These are phyloP conservation scores for Phasia obesa DNA, from an alignment of 2,888 invertebrate species.

Conservation along the genomic window DNA sequence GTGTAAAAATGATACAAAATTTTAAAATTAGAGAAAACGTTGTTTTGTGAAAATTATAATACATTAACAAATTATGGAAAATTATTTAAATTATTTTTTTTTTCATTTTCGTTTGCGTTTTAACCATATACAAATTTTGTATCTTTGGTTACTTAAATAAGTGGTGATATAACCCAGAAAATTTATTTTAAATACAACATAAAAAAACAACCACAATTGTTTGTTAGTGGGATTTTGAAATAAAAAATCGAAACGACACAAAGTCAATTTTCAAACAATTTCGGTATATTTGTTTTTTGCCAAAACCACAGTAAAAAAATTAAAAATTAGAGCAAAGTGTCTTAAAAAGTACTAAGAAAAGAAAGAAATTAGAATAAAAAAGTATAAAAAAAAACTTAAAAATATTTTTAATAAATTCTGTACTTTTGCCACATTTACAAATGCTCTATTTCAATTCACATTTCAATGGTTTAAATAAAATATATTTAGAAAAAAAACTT, in stretches of 20 bases:
- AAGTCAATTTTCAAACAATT: slow-evolving; percentile 57
- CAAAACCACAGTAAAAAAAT: slow-evolving; percentile 48
- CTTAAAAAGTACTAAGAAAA: slow-evolving; percentile 41
- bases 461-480: slow-evolving; percentile 24
- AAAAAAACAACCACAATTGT: slow-evolving; percentile 41
- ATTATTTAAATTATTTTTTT: slow-evolving; percentile 3
- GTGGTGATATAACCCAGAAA: slow-evolving; percentile 71
- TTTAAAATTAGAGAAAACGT: slow-evolving; percentile 36
- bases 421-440: slow-evolving; percentile 22
- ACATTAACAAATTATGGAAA: slow-evolving; percentile 44
- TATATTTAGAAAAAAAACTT: slow-evolving; percentile 47
- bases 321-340: slow-evolving; percentile 6
- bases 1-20: slow-evolving; percentile 31
- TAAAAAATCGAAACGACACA: slow-evolving; percentile 50
- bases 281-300: slow-evolving; percentile 39
- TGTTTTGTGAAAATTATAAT: slow-evolving; percentile 31
- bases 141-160: slow-evolving; percentile 68
- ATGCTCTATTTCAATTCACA: slow-evolving; percentile 40
- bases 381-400: background rate
- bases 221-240: slow-evolving; percentile 56
- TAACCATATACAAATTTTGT: slow-evolving; percentile 8
- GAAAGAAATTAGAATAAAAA: slow-evolving; percentile 32
- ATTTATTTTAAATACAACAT: slow-evolving; percentile 56
- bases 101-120: slow-evolving; percentile 1
- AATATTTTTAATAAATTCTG: slow-evolving; percentile 10